Base-by-base conservation (phyloP, 2,797 vertebrate species). In the Tiaroga cobitis region DNA sequence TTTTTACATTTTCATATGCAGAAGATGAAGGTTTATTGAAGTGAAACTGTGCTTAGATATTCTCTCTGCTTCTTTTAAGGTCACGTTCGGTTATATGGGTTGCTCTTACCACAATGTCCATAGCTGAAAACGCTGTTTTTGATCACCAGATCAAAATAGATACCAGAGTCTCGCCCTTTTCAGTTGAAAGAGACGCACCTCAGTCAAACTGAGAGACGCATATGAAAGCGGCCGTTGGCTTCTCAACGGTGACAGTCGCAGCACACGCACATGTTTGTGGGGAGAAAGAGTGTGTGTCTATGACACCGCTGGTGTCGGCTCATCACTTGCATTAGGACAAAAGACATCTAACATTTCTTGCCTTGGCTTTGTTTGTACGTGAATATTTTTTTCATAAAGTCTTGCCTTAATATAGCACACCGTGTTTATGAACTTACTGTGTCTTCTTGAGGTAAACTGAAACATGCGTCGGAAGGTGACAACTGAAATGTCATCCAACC, bases 211-310 rank as follows among this genome's bases (percentile, higher is more conserved):
- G 84, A 91, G 81, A 93, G 90, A 87, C 90, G 56, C 91, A 88
- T 93, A 93, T 90, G 94, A 96, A 96, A 95, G 93, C 92, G 93
- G 90, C 94, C 93, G 95, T 96, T 96, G 90, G 91, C 92, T 93
- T 92, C 91, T 92, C 92, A 95, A 93, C 92, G 88, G 91, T 92
- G 68, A 89, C 90, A 85, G 83, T 51, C 86, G 80, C 65, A 70
- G 80, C 81, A 86, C 84, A 69, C 54, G 51, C 63, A 32, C 79
- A 56, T n/a, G 24, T 51, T 83, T 87, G 78, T 87, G 49, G 73
- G 81, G 56, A 80, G 41, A 82, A 83, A 73, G 51, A 63, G 73
- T 29, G 61, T 67, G 49, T 19, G 26, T 49, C 72, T 32, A 43
- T 73, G 49, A 59, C 49, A 26, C 46, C 8, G 8, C 10, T 26